Conservation (phyloP, 1,140 invertebrate species). For the Chironomus striatipennis region DNA sequence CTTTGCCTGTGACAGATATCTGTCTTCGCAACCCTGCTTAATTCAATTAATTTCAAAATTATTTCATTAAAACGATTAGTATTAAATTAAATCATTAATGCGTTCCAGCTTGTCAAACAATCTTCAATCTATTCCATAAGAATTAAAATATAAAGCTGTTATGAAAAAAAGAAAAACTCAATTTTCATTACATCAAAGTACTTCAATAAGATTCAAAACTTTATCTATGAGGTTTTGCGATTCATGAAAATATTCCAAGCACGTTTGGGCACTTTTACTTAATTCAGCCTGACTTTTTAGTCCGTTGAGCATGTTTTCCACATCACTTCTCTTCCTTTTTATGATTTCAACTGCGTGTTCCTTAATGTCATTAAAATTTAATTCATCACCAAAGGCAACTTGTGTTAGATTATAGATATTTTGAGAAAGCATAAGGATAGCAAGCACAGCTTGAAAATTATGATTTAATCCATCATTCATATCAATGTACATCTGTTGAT, state of each 20-base stretch:
- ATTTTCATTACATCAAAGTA: neutral
- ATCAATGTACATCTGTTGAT: conserved; percentile 40
- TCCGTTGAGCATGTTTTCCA: conserved; percentile 29
- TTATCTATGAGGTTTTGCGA: conserved; percentile 26
- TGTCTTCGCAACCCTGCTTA: too few relatives aligned
- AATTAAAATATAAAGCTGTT: too few relatives aligned
- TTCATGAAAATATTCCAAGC: conserved; percentile 32
- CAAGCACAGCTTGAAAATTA: conserved; percentile 41
- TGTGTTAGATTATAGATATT: conserved; percentile 34
- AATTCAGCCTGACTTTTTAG: conserved; percentile 29
- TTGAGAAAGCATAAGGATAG: conserved; percentile 37
- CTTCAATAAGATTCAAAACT: neutral
- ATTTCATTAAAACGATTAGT: neutral
- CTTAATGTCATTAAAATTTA: conserved; percentile 32
- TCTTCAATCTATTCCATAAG: neutral
- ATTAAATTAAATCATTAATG: neutral
- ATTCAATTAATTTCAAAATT: neutral
- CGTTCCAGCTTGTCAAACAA: too few relatives aligned
- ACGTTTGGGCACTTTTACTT: conserved; percentile 30
- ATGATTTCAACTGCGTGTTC: conserved; percentile 31
- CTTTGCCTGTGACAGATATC: too few relatives aligned
- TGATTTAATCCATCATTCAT: conserved; percentile 39
- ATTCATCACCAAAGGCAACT: conserved; percentile 35
- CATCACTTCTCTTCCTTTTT: conserved; percentile 32
- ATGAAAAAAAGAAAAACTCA: neutral